phyloP scores from a whole-genome alignment of 2,797 vertebrate genomes.

The Naso thynnoides region DNA sequence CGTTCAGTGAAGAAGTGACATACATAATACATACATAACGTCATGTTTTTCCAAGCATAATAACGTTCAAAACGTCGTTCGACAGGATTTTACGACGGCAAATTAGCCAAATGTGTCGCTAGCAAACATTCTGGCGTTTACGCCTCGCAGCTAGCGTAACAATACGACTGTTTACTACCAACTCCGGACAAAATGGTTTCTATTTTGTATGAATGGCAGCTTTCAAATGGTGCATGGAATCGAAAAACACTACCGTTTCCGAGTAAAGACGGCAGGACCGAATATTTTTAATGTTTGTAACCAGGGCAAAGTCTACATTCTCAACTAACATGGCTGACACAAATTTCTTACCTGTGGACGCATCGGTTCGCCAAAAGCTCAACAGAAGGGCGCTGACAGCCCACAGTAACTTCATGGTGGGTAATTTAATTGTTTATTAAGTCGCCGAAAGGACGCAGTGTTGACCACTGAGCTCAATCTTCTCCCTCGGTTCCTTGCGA shows the following conservation, averaged over 20 bases:
- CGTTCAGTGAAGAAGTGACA: no score
- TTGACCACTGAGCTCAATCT: not conserved
- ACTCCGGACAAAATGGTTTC: fast-evolving
- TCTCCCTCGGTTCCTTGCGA: not conserved
- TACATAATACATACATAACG: no score
- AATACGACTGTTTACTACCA: fast-evolving
- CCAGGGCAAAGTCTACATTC: constrained; percentile 61
- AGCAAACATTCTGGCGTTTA: constrained; percentile 27
- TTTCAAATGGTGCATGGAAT: no score
- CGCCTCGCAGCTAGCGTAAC: not conserved
- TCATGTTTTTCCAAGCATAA: no score
- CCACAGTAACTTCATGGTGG: constrained; percentile 78
- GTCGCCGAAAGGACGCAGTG: not conserved
- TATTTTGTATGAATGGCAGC: fast-evolving
- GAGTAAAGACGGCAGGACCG: no score
- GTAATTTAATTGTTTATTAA: not conserved
- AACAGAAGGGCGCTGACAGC: constrained; percentile 75
- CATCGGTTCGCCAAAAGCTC: constrained; percentile 73
- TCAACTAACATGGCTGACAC: constrained; percentile 73
- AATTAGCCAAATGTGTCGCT: constrained; percentile 42
- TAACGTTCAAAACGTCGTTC: fast-evolving
- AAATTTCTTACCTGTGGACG: constrained; percentile 81
- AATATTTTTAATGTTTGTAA: constrained; percentile 4
- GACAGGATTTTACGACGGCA: not conserved
- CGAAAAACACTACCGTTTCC: no score